phyloP scores from a whole-genome alignment of 1,140 invertebrate species.

The Linepithema humile region DNA sequence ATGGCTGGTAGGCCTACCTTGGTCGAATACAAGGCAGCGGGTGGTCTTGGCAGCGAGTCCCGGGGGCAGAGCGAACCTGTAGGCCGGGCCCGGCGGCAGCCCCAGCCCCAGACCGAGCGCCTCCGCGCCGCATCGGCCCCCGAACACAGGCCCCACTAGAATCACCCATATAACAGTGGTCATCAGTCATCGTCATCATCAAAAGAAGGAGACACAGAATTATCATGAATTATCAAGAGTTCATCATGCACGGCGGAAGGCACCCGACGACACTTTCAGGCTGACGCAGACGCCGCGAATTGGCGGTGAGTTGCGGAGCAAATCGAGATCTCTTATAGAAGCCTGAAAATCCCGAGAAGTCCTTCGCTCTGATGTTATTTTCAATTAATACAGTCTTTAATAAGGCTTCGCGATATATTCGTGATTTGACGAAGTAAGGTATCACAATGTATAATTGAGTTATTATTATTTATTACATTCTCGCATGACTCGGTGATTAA shows the following conservation, averaged over 20 bases:
- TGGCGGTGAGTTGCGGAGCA: background rate
- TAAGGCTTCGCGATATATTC: constrained; percentile 4
- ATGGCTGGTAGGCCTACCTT: constrained; percentile 84
- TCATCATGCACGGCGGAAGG: constrained; percentile 38
- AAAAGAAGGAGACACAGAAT: constrained; percentile 41
- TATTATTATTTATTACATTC: background rate
- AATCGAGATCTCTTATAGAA: background rate
- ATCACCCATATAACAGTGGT: constrained; percentile 78
- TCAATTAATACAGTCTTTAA: background rate
- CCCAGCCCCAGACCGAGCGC: constrained; percentile 84
- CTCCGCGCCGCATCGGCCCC: constrained; percentile 85
- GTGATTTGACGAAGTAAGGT: background rate
- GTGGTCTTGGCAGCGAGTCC: constrained; percentile 84
- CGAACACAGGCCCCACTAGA: constrained; percentile 85
- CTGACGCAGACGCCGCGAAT: background rate
- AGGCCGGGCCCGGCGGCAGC: constrained; percentile 84
- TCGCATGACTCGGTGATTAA: background rate
- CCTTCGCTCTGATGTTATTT: constrained; percentile 11
- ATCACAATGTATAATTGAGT: background rate
- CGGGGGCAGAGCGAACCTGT: constrained; percentile 85
- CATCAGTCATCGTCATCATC: constrained; percentile 80
- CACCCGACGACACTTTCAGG: constrained; percentile 21
- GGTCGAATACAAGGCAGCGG: constrained; percentile 85
- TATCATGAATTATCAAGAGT: constrained; percentile 36
- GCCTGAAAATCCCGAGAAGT: constrained; percentile 34